Conservation (phyloP, 1,140 invertebrate genomes). For the Camponotus vicinus region DNA sequence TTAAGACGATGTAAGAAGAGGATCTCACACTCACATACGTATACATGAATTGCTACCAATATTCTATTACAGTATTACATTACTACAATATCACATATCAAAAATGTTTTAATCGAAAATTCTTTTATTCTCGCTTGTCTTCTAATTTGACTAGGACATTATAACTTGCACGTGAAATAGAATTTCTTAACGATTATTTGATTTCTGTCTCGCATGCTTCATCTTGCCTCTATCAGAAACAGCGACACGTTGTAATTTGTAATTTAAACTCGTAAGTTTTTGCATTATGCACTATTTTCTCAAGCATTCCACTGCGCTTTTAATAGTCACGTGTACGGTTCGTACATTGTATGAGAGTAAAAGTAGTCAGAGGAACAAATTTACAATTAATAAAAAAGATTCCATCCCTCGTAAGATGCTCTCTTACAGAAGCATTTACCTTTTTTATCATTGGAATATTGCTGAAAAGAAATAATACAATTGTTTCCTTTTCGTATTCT, state of each 20-base stretch:
- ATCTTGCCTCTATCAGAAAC: not conserved
- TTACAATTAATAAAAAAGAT: not conserved
- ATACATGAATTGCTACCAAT: not conserved
- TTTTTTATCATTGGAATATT: constrained; percentile 14
- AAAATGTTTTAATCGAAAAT: constrained; percentile 38
- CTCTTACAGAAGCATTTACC: constrained; percentile 38
- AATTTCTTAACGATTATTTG: constrained; percentile 27
- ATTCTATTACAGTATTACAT: not conserved
- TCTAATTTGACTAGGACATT: constrained; percentile 17
- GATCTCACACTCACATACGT: not conserved
- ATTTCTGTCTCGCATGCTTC: not conserved
- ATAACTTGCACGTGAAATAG: not conserved
- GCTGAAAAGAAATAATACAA: not conserved
- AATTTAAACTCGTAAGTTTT: constrained; percentile 25
- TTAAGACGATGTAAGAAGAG: not conserved
- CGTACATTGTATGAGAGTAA: constrained; percentile 20
- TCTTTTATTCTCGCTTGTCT: not conserved
- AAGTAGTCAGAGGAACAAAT: constrained; percentile 9
- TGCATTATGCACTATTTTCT: constrained; percentile 27
- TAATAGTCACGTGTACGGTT: not conserved
- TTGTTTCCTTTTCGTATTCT: constrained; percentile 21
- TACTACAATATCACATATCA: constrained; percentile 43
- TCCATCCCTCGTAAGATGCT: not conserved
- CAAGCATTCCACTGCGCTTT: constrained; percentile 44
- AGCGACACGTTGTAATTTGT: not conserved